Evolutionary conservation across 2,888 invertebrate species (phyloP), one percentile per base, ranked within the genome.

Genomic region (Tuberolachnus salignus): DNA sequence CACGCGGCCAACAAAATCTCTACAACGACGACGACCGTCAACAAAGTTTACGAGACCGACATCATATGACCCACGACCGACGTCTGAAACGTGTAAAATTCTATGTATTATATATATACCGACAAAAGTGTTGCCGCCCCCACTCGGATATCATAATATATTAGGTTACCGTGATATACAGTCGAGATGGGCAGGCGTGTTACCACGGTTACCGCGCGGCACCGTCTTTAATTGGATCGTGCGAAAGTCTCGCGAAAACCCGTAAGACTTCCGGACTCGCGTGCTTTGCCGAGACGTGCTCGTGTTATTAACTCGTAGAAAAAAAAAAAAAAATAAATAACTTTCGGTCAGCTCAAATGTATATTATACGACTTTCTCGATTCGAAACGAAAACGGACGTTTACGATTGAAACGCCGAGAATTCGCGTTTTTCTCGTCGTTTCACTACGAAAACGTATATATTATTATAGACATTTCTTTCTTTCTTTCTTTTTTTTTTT

Each of bases 31-130:
- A 78, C 82, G 61, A 71, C 85, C 57, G 92, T 91, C 70, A 92
- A 89, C 85, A 93, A 94, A 87, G 91, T 94, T 83, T 95, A 95
- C 86, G 95, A 95, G 88, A 95, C 95, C 83, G 95, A 95, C 86
- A 95, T 95, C 88, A 93, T 95, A 90, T 95, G 93, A 93, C 91
- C 78, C 63, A 73, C 42, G 63, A 73, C 73, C 21, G 73, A 73
- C 42, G 73, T 73, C 42, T 73, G 51, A 73, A 49, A 23, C 66
- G 49, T 49, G 66, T 49, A 11, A 26, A n/a, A n/a, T n/a, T n/a
- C n/a, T n/a, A n/a, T n/a, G n/a, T n/a, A n/a, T n/a, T n/a, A n/a
- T n/a, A n/a, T n/a, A n/a, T n/a, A n/a, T n/a, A n/a, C n/a, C n/a
- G n/a, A n/a, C n/a, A n/a, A n/a, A n/a, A n/a, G n/a, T n/a, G n/a